Evolutionary conservation across 2,888 invertebrate species (phyloP), one percentile per base, ranked within the genome.

Genomic region (Drosophila setosimentum): DNA sequence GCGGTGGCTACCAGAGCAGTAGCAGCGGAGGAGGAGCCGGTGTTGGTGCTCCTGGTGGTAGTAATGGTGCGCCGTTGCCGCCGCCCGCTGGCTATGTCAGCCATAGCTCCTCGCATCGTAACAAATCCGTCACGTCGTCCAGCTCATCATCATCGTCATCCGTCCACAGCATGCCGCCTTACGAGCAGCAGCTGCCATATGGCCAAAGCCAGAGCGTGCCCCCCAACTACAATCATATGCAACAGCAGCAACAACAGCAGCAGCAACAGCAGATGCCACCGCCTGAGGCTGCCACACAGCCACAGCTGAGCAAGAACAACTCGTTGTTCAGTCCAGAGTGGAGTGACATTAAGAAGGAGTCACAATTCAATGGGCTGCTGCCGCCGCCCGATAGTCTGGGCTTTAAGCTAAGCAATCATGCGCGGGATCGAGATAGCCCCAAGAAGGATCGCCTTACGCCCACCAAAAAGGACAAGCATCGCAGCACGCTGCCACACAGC

Each of bases 241-340:
- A 85, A 45, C 79, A 78, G 48, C 78, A 73, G 57, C 64, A 79
- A 82, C 65, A 78, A 50, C 51, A 21, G 35, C 54, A 87, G 48
- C 79, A 78, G 33, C 78, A 73, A 54, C 66, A 80, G 82, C 66
- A 78, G 49, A 76, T 86, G 57, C 71, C 78, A 50, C 73, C 83
- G 30, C 77, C 83, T 24, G 79, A 80, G 11, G 68, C 76, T 13
- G 33, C 64, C 24, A 30, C 79, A 10, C 74, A 68, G 45, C 60
- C 45, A 33, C 61, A 45, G 33, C 53, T 63, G 68, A 71, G 58
- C 69, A 76, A 88, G 77, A 82, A 78, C 78, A 81, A 83, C 11
- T 93, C 93, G 0, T 86, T 93, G 68, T 93, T 93, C 67, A 93
- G 93, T 70, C 93, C 93, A 16, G 93, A 93, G 59, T 92, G 92